phyloP scores from a whole-genome alignment of 2,888 invertebrate species.

The Tyria jacobaeae region DNA sequence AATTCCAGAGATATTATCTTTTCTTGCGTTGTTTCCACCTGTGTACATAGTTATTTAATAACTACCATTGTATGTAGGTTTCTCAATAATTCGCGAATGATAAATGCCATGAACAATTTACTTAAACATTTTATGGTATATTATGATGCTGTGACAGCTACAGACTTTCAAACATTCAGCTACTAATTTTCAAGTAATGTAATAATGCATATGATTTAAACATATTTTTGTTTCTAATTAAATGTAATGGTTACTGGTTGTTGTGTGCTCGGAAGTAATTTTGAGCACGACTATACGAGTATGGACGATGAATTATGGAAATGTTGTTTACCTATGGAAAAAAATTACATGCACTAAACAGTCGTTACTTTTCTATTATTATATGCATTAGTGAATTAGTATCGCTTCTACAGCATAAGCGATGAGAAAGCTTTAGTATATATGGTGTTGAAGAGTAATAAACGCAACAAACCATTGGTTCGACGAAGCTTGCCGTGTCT shows the following conservation, averaged over 20 bases:
- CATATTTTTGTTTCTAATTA: not conserved
- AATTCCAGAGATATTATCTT: constrained; percentile 96
- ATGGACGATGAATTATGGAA: not conserved
- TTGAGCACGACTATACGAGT: not conserved
- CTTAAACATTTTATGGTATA: not conserved
- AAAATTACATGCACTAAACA: constrained; percentile 46
- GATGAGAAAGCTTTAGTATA: constrained; percentile 58
- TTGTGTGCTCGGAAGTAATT: not conserved
- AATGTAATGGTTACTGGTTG: not conserved
- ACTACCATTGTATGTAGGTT: constrained; percentile 4
- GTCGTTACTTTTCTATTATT: constrained; percentile 30
- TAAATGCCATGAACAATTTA: constrained; percentile 7
- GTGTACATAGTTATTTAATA: constrained; percentile 37
- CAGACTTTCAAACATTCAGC: not conserved
- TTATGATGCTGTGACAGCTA: constrained; percentile 3
- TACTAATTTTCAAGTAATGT: not conserved
- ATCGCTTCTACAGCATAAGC: constrained; percentile 57
- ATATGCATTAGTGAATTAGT: constrained; percentile 60
- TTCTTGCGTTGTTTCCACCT: constrained; percentile 97
- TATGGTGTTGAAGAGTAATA: constrained; percentile 61
- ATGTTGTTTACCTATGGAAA: constrained; percentile 30
- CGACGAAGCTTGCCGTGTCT: constrained; percentile 79
- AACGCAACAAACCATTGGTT: constrained; percentile 83
- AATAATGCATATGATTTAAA: constrained; percentile 1
- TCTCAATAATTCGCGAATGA: not conserved